These are phyloP conservation scores for Heliconius hewitsoni DNA, from an alignment of 1,140 invertebrate genomes.

Conservation along the genomic window DNA sequence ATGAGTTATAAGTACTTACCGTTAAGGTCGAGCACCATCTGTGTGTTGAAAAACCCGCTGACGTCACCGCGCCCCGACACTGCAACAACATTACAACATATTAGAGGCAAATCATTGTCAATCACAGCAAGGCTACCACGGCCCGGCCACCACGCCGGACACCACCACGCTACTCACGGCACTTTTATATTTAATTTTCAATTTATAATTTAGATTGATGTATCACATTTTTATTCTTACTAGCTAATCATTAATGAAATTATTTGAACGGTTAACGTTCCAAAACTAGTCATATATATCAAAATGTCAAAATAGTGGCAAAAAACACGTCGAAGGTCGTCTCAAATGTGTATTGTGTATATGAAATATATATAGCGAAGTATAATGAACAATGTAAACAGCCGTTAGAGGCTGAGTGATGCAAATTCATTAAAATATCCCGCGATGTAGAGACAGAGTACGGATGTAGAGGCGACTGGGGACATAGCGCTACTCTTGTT, in stretches of 20 bases:
- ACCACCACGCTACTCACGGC: not conserved
- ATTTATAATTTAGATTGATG: not conserved
- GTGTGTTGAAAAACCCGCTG: slow-evolving; percentile 74
- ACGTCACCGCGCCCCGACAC: slow-evolving; percentile 75
- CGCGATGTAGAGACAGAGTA: not conserved
- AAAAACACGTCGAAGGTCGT: not conserved
- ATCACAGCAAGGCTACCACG: not conserved
- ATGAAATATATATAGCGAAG: not conserved
- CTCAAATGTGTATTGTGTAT: not conserved
- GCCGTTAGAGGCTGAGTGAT: slow-evolving; percentile 10
- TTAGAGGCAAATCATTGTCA: slow-evolving; percentile 1
- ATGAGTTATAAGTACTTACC: slow-evolving; percentile 56
- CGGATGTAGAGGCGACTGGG: not conserved
- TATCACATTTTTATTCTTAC: not conserved
- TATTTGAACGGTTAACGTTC: not conserved
- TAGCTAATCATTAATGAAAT: not conserved
- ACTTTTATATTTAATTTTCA: not conserved
- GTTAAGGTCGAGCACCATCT: slow-evolving; percentile 78
- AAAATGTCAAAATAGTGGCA: not conserved
- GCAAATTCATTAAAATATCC: slow-evolving; percentile 24
- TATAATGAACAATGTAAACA: slow-evolving; percentile 16
- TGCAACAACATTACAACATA: slow-evolving; percentile 62
- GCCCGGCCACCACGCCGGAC: not conserved
- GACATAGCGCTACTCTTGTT: not conserved
- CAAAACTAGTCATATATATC: not conserved